Percentiles rank a stretch among this genome's conserved stretches.
Evolutionary conservation across 1,140 invertebrate species (phyloP).

Genomic region (Zophobas atratus): DNA sequence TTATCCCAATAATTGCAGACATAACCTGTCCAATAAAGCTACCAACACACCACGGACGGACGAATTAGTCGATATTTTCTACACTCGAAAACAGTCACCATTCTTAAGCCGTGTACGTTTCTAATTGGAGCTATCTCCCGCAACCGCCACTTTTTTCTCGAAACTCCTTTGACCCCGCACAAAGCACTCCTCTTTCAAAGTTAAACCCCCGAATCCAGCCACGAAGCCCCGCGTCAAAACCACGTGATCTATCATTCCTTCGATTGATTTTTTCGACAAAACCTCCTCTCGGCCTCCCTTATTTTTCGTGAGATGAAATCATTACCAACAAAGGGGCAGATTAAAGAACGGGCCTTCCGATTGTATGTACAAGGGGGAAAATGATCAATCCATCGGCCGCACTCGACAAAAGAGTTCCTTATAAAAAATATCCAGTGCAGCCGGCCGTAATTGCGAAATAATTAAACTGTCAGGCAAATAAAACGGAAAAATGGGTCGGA

Average conservation of each 20-base stretch:
- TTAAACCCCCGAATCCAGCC: neutral
- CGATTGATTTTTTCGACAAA: conserved; percentile 30
- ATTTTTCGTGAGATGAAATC: conserved; percentile 40
- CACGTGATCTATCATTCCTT: conserved; percentile 16
- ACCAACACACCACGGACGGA: no score
- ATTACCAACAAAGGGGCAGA: conserved; percentile 28
- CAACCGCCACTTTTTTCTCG: no score
- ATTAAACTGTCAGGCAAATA: conserved; percentile 39
- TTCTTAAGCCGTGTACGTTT: no score
- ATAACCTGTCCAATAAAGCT: no score
- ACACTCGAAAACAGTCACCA: no score
- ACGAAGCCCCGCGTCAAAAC: neutral
- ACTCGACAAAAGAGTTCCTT: conserved; percentile 12
- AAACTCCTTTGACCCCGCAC: no score
- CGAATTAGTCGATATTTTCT: no score
- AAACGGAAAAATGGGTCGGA: conserved; percentile 19
- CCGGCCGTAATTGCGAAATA: conserved; percentile 26
- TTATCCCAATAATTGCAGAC: no score
- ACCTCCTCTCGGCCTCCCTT: conserved; percentile 21
- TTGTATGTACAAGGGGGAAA: conserved; percentile 29
- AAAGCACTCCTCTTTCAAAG: no score
- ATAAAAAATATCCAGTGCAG: conserved; percentile 17
- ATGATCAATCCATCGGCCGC: conserved; percentile 25
- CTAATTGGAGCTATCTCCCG: no score
- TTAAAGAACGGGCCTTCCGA: conserved; percentile 12